Conservation (phyloP, 2,888 invertebrate genomes). For the Brachyptera risi region DNA sequence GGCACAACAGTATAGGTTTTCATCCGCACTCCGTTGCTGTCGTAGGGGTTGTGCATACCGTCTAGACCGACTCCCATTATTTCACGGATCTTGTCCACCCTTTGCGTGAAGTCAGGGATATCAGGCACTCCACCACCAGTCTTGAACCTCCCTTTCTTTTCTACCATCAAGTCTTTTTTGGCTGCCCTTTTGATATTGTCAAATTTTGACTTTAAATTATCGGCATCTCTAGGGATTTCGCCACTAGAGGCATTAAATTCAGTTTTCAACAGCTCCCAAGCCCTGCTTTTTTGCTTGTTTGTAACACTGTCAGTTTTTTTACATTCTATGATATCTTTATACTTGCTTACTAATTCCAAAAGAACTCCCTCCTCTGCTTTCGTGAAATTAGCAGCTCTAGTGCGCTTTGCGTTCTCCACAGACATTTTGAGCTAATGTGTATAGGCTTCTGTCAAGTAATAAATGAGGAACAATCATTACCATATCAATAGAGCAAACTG, state of each 20-base stretch:
- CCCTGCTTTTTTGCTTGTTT: background rate
- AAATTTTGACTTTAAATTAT: background rate
- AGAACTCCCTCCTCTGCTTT: too few relatives aligned
- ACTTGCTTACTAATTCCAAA: too few relatives aligned
- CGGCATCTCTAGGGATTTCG: background rate
- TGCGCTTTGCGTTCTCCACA: too few relatives aligned
- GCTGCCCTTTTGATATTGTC: background rate
- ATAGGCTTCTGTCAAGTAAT: too few relatives aligned
- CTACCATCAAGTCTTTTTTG: background rate
- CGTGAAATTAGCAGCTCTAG: too few relatives aligned
- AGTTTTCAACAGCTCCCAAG: background rate
- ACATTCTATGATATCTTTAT: background rate
- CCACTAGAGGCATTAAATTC: background rate
- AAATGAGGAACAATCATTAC: too few relatives aligned
- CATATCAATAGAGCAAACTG: too few relatives aligned
- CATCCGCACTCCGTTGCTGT: slow-evolving; percentile 1
- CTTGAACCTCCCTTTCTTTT: background rate
- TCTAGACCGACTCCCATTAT: background rate
- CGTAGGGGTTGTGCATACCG: background rate
- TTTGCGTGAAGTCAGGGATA: background rate
- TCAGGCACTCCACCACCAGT: background rate
- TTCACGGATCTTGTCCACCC: background rate
- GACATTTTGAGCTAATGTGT: too few relatives aligned
- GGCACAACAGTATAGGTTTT: too few relatives aligned
- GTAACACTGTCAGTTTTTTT: background rate